A percentile compares a stretch with the other conserved stretches of the same genome.
Evolutionary conservation across 2,797 vertebrate species (phyloP).

Genomic region (Spinus olivaceus): DNA sequence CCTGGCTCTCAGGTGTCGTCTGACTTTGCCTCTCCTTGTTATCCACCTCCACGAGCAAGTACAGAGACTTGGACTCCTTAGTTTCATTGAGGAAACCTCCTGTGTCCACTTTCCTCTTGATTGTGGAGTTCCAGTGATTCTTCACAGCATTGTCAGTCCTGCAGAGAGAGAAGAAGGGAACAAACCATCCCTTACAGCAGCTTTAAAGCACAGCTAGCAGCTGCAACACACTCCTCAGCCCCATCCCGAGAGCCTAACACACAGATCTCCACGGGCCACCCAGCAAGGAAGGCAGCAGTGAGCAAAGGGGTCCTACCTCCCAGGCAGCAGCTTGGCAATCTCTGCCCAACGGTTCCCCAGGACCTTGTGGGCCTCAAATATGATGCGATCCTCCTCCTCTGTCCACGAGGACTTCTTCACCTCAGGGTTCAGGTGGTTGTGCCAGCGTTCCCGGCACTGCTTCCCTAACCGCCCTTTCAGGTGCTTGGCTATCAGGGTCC

Average conservation of each 20-base stretch:
- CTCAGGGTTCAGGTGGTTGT: conserved; percentile 96
- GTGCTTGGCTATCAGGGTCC: conserved; percentile 94
- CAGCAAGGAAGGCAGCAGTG: neutral
- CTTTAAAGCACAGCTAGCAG: neutral
- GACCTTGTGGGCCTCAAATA: conserved; percentile 92
- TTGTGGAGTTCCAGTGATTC: conserved; percentile 99
- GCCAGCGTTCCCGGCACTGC: conserved; percentile 97
- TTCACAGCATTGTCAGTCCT: conserved; percentile 99
- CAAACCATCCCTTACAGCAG: neutral
- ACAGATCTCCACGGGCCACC: rapidly evolving
- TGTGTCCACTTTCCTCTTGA: conserved; percentile 93
- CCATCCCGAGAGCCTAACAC: neutral
- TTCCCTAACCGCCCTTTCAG: conserved; percentile 94
- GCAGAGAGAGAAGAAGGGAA: neutral
- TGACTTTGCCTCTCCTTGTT: conserved; percentile 65
- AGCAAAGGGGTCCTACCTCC: conserved; percentile 78
- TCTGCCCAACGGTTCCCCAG: conserved; percentile 98
- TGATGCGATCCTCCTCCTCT: conserved; percentile 93
- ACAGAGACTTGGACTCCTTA: conserved; percentile 70
- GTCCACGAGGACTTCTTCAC: conserved; percentile 99
- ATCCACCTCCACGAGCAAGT: conserved; percentile 72
- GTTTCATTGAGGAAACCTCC: conserved; percentile 83
- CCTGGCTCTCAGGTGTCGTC: conserved; percentile 54
- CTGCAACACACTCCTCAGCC: neutral
- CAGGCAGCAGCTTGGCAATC: conserved; percentile 95